phyloP scores from a whole-genome alignment of 2,797 vertebrate genomes.

The Acomys russatus region DNA sequence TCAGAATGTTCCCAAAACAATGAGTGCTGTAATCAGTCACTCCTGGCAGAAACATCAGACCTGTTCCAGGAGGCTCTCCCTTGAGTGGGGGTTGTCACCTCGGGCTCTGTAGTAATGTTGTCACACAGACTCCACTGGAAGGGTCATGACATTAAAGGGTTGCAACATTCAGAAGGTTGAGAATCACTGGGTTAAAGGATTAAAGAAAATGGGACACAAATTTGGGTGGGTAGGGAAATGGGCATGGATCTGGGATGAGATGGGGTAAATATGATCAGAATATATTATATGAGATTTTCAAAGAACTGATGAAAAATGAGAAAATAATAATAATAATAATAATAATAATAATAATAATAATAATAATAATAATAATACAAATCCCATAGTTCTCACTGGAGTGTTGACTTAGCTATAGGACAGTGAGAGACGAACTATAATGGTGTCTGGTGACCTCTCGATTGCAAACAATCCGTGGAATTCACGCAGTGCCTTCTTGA shows the following conservation, averaged over 20 bases:
- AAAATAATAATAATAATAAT: background rate
- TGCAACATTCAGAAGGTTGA: background rate
- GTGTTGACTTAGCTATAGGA: background rate
- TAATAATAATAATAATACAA: background rate
- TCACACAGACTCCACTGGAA: too few species aligned
- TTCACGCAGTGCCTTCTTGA: slow-evolving; percentile 63
- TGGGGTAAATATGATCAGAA: background rate
- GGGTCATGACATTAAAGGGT: background rate
- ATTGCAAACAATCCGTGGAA: slow-evolving; percentile 63
- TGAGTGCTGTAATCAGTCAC: too few species aligned
- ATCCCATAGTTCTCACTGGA: background rate
- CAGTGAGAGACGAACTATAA: slow-evolving; percentile 26
- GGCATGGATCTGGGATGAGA: background rate
- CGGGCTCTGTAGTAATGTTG: too few species aligned
- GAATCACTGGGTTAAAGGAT: background rate
- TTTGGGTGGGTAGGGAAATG: background rate
- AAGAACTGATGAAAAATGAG: background rate
- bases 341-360: background rate
- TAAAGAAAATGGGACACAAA: background rate
- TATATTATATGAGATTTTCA: background rate
- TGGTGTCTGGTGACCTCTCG: slow-evolving; percentile 55
- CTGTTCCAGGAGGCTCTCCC: too few species aligned
- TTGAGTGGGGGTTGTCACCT: too few species aligned
- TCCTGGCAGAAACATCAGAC: too few species aligned
- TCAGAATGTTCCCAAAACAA: too few species aligned